phyloP scores from a whole-genome alignment of 2,113 vertebrate genomes.

The Seriola dumerili region DNA sequence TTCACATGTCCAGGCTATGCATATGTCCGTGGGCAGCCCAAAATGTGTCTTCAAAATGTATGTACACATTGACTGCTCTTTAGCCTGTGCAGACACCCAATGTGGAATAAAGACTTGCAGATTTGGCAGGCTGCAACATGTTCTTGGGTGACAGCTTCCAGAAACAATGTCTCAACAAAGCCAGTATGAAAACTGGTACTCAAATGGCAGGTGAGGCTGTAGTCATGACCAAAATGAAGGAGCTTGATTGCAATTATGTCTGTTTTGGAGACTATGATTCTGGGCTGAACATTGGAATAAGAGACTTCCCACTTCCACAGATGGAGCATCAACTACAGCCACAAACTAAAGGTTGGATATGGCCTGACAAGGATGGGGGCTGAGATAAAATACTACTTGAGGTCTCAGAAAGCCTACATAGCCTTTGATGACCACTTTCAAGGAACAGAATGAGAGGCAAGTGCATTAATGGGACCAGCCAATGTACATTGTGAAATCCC shows the following conservation, averaged over 20 bases:
- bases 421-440: neutral
- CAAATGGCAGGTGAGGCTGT: neutral
- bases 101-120: neutral
- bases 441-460: neutral
- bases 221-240: neutral
- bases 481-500: neutral
- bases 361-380: neutral
- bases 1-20: too few species aligned
- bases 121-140: neutral
- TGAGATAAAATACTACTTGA: slow-evolving; percentile 1
- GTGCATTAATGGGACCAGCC: neutral
- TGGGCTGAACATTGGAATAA: neutral
- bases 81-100: neutral
- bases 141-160: neutral
- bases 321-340: neutral
- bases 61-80: neutral
- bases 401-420: neutral
- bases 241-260: neutral
- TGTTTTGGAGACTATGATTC: neutral
- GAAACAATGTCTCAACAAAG: neutral
- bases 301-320: neutral
- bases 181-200: neutral
- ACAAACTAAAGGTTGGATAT: neutral
- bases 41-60: too few species aligned
- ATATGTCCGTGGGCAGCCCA: too few species aligned